These are phyloP conservation scores for Drosophila mulleri DNA, from an alignment of 2,888 invertebrate genomes.

Conservation along the genomic window DNA sequence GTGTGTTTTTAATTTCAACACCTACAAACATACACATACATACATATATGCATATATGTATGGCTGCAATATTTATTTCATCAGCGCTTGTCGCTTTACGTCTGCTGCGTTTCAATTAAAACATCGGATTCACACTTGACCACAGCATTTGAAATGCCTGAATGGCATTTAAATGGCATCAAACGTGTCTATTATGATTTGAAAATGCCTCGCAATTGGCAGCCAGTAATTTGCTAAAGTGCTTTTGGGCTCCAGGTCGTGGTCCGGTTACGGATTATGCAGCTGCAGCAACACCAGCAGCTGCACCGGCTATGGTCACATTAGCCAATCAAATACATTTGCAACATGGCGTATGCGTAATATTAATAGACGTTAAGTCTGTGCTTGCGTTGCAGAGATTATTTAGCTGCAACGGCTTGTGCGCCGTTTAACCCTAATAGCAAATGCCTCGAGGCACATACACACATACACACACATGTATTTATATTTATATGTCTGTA, in stretches of 20 bases:
- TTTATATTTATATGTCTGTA: not conserved
- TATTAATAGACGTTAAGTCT: slow-evolving; percentile 67
- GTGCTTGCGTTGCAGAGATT: slow-evolving; percentile 23
- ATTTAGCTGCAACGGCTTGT: slow-evolving; percentile 19
- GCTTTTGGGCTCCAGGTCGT: slow-evolving; percentile 46
- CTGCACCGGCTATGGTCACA: slow-evolving; percentile 44
- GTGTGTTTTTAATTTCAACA: slow-evolving; percentile 68
- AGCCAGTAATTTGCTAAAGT: slow-evolving; percentile 72
- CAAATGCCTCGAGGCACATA: slow-evolving; percentile 50
- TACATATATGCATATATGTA: slow-evolving; percentile 23
- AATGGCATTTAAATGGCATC: slow-evolving; percentile 33
- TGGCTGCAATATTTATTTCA: slow-evolving; percentile 41
- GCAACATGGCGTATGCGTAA: slow-evolving; percentile 65
- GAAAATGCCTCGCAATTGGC: slow-evolving; percentile 46
- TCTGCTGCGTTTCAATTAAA: slow-evolving; percentile 52
- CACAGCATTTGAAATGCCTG: slow-evolving; percentile 17
- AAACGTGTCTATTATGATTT: slow-evolving; percentile 38
- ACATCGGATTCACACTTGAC: slow-evolving; percentile 35
- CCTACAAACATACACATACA: slow-evolving; percentile 43
- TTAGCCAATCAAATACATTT: slow-evolving; percentile 53
- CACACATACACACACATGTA: not conserved
- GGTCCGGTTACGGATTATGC: slow-evolving; percentile 39
- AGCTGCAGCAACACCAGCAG: slow-evolving; percentile 21
- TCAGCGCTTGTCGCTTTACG: slow-evolving; percentile 33
- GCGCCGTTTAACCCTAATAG: slow-evolving; percentile 57